Percentiles rank a stretch among this genome's conserved stretches.
Conservation (phyloP, 35 echinoderm and acorn worm species). For the Heliocidaris tuberculata region DNA sequence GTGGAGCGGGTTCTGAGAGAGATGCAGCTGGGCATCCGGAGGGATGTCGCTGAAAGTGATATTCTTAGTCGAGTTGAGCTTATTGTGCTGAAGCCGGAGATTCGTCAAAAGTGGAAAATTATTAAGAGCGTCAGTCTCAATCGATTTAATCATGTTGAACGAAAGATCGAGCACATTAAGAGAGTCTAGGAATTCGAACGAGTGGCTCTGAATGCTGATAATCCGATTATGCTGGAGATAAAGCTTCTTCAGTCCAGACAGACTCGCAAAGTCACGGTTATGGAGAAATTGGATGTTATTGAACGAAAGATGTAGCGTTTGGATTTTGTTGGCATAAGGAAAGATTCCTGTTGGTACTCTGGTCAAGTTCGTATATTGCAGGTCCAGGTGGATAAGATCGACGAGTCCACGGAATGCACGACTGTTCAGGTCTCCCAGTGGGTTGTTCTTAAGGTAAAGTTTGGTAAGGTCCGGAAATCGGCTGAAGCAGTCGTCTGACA, state of each 20-base stretch:
- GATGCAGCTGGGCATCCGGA: not conserved
- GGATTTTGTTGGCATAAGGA: not conserved
- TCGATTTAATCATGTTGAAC: not conserved
- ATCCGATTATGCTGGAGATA: constrained; percentile 12
- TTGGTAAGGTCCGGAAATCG: too few relatives aligned
- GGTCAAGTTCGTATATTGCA: constrained; percentile 33
- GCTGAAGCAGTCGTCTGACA: constrained; percentile 6
- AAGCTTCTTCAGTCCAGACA: constrained; percentile 1
- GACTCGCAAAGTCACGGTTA: constrained; percentile 25
- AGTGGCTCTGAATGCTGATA: not conserved
- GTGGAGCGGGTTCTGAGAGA: not conserved
- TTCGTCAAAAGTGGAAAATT: not conserved
- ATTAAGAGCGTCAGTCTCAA: not conserved
- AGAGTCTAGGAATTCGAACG: not conserved
- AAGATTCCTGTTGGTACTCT: constrained; percentile 13
- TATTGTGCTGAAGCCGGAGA: not conserved
- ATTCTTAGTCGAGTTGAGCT: not conserved
- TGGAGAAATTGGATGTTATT: constrained; percentile 25
- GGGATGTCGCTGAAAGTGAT: not conserved
- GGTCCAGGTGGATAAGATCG: not conserved
- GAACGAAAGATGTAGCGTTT: constrained; percentile 7
- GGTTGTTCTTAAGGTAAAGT: not conserved
- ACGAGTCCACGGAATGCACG: not conserved
- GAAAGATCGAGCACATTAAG: not conserved
- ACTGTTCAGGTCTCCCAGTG: not conserved